Evolutionary conservation across 2,113 vertebrate genomes (phyloP), one percentile per base, ranked within the genome.

Genomic region (Calyptomena viridis): DNA sequence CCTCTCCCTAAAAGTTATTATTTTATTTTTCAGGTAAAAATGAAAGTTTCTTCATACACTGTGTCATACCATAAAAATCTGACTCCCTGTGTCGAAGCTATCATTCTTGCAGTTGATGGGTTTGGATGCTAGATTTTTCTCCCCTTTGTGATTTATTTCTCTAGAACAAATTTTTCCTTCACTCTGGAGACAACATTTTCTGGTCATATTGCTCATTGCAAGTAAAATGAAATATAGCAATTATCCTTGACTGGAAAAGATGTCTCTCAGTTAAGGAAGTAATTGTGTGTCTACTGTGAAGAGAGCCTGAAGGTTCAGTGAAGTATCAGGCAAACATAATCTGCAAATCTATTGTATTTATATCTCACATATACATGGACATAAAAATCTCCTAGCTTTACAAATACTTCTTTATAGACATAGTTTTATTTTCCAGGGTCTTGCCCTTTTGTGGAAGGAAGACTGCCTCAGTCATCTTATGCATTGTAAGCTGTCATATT

Each of bases 61-160:
- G n/a, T n/a, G n/a, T n/a, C n/a, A n/a, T n/a, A n/a, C n/a, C n/a
- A n/a, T n/a, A n/a, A n/a, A n/a, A n/a, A 12, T 35, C 31, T 81
- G 5, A 53, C 19, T 62, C 11, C 9, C 4, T 2, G 3, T 13
- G 12, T 39, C 0, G 0, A 68, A 64, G 7, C 2, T 68, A 10
- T 35, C 14, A 42, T 85, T 88, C 40, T 35, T 92, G 33, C 11
- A 55, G 24, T 6, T 52, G 27, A 58, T 15, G 14, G 46, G 58
- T 93, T 66, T 77, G 31, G 3, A 62, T 60, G 27, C 8, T 56
- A 40, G 9, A 64, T 7, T 56, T 75, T 14, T 11, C 9, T 2
- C 1, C 2, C n/a, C 63, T 69, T 74, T 59, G 8, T 25, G 2
- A 37, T 47, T 20, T 55, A 10, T 47, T 94, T 84, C 21, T 58